Percentiles rank a stretch among this genome's conserved stretches.
These are phyloP conservation scores for Chrysogorgia sp. DNA, from an alignment of 92 coral and sea anemone species.

Conservation along the genomic window DNA sequence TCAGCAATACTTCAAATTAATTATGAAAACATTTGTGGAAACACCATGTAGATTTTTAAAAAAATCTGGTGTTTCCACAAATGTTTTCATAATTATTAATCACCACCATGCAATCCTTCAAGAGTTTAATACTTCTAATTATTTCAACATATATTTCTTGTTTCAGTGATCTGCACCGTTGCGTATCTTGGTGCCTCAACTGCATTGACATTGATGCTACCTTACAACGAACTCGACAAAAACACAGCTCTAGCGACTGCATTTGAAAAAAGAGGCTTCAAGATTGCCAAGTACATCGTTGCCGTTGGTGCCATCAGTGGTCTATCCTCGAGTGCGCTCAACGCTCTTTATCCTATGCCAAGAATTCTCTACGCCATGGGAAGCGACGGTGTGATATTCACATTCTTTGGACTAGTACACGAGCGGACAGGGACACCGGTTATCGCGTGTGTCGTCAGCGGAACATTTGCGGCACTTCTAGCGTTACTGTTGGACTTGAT, in stretches of 20 bases:
- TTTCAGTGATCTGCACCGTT: slow-evolving; percentile 75
- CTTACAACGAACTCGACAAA: slow-evolving; percentile 72
- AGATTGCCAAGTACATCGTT: slow-evolving; percentile 84
- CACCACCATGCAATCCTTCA: too few relatives aligned
- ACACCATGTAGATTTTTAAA: too few relatives aligned
- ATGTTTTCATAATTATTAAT: too few relatives aligned
- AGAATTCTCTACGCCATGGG: slow-evolving; percentile 98
- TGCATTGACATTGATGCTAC: slow-evolving; percentile 89
- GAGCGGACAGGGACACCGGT: slow-evolving; percentile 79
- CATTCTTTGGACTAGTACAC: slow-evolving; percentile 73
- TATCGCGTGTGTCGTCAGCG: slow-evolving; percentile 72
- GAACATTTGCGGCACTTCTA: slow-evolving; percentile 74
- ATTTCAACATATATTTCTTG: neutral
- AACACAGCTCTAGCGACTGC: slow-evolving; percentile 86
- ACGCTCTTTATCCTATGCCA: slow-evolving; percentile 79
- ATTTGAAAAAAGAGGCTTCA: slow-evolving; percentile 84
- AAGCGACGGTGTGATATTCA: slow-evolving; percentile 86
- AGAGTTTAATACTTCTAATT: too few relatives aligned
- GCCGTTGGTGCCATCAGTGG: slow-evolving; percentile 97
- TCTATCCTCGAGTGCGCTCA: slow-evolving; percentile 63
- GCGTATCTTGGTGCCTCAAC: slow-evolving; percentile 92
- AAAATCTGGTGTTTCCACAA: too few relatives aligned
- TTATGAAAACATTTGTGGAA: too few relatives aligned
- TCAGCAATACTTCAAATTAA: too few relatives aligned
- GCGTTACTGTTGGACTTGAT: slow-evolving; percentile 83